Conservation (phyloP, 2,888 invertebrate species). For the Hymenopus coronatus region DNA sequence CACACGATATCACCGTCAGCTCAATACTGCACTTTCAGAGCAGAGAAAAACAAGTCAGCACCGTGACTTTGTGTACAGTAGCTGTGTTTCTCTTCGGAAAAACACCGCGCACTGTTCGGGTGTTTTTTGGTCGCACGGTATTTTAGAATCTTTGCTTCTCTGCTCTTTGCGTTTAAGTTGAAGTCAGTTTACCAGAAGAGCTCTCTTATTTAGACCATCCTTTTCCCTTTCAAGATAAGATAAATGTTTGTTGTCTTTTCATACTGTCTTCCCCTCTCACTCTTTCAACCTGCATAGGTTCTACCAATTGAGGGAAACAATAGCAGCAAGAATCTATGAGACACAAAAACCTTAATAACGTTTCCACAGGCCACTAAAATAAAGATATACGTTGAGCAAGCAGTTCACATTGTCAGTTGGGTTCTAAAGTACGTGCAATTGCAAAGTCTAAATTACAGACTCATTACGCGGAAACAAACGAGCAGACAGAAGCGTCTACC, state of each 20-base stretch:
- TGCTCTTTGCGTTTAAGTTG: no score
- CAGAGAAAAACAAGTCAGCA: no score
- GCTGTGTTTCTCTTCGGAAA: no score
- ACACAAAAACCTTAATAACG: not conserved
- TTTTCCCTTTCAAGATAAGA: not conserved
- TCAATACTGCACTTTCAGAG: no score
- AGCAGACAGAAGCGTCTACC: not conserved
- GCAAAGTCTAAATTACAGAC: slow-evolving; percentile 9
- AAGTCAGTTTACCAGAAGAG: no score
- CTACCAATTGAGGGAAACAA: not conserved
- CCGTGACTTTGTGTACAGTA: no score
- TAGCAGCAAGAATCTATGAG: not conserved
- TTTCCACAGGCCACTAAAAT: not conserved
- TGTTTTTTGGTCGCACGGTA: no score
- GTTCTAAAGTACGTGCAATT: not conserved
- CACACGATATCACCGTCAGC: no score
- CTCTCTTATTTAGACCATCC: no score
- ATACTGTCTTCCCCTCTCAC: not conserved
- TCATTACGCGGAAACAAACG: slow-evolving; percentile 11
- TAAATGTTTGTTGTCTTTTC: not conserved
- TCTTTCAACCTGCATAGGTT: not conserved
- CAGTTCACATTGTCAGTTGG: not conserved
- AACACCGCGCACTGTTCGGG: no score
- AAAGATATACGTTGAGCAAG: no score
- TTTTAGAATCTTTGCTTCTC: no score